Percentiles rank a stretch among this genome's conserved stretches.
These are phyloP conservation scores for Drosophila subsilvestris DNA, from an alignment of 2,888 invertebrate genomes.

Conservation along the genomic window DNA sequence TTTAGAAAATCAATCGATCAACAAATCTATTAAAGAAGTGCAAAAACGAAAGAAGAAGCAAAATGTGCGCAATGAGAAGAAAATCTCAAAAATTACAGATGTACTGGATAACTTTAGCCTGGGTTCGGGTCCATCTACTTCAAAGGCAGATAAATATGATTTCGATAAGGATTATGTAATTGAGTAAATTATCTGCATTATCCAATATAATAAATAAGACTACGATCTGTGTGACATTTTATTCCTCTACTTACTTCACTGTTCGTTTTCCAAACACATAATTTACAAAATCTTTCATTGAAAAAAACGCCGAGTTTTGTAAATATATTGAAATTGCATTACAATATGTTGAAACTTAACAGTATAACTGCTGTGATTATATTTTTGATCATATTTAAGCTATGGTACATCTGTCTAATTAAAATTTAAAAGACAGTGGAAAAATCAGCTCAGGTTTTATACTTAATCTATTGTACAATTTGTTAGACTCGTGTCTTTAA, in stretches of 20 bases:
- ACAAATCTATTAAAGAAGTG: conserved; percentile 85
- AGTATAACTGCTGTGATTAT: conserved; percentile 72
- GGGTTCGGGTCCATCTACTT: conserved; percentile 40
- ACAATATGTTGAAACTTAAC: conserved; percentile 77
- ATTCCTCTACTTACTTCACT: neutral
- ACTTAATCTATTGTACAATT: conserved; percentile 27
- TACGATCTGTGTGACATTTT: neutral
- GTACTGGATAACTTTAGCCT: conserved; percentile 86
- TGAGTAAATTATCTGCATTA: conserved; percentile 56
- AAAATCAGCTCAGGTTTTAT: conserved; percentile 59
- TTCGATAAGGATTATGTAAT: conserved; percentile 82
- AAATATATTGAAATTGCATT: conserved; percentile 76
- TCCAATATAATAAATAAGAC: conserved; percentile 33
- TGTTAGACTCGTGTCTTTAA: conserved; percentile 15
- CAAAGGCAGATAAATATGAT: conserved; percentile 80
- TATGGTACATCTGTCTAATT: conserved; percentile 41
- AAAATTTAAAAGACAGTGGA: conserved; percentile 57
- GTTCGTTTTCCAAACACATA: neutral
- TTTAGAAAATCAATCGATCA: conserved; percentile 85
- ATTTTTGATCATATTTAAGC: conserved; percentile 66
- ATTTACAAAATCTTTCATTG: neutral
- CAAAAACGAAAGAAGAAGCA: conserved; percentile 86
- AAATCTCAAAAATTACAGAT: conserved; percentile 87
- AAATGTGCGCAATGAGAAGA: conserved; percentile 86
- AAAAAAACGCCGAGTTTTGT: conserved; percentile 36